These are phyloP conservation scores for Cathartes aura DNA, from an alignment of 2,113 vertebrate genomes.

Conservation along the genomic window DNA sequence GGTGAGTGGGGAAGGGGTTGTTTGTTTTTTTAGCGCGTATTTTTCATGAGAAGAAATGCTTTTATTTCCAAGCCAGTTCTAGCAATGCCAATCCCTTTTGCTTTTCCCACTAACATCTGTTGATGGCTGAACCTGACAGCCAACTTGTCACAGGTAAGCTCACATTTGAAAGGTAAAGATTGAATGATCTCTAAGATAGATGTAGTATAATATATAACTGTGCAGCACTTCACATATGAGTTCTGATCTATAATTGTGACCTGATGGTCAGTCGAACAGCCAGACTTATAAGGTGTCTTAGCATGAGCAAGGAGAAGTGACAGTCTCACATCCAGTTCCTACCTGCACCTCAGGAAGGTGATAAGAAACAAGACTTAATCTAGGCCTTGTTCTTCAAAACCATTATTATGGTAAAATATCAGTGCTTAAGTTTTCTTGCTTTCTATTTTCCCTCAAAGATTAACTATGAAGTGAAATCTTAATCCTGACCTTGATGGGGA, in stretches of 20 bases:
- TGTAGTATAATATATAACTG: not conserved
- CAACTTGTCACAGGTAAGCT: not conserved
- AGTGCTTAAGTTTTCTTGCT: not conserved
- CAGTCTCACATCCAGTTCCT: not conserved
- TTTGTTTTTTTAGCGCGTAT: not conserved
- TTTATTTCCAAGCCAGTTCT: not conserved
- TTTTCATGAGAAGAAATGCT: not conserved
- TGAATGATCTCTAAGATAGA: not conserved
- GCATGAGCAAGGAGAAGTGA: not conserved
- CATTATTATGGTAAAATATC: not conserved
- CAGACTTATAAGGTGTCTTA: not conserved
- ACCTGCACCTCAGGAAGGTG: not conserved
- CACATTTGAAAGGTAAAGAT: not conserved
- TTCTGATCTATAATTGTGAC: not conserved
- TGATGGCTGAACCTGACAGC: not conserved
- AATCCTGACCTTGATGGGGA: fast-evolving
- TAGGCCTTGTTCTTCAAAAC: not conserved
- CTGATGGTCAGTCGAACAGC: not conserved
- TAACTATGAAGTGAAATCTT: not conserved
- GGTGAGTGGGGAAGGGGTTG: not conserved
- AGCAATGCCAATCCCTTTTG: not conserved
- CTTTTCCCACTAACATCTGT: not conserved
- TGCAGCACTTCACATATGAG: not conserved
- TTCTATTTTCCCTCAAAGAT: not conserved
- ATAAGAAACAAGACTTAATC: not conserved